A percentile compares a stretch with the other conserved stretches of the same genome.
phyloP scores from a whole-genome alignment of 2,113 vertebrate species.

The Callithrix jacchus region DNA sequence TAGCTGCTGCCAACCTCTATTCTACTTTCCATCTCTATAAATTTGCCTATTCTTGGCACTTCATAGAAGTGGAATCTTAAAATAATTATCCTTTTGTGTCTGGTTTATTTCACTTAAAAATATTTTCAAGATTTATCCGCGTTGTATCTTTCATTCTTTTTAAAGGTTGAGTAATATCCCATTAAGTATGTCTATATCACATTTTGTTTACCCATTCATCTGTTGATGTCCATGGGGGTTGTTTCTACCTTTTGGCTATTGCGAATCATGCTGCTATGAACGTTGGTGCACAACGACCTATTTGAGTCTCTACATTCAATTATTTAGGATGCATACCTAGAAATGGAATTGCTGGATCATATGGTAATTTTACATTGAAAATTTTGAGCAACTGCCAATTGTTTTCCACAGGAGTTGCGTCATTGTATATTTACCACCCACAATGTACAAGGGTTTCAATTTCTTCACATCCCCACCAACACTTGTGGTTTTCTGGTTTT shows the following conservation, averaged over 20 bases:
- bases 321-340: neutral
- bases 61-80: neutral
- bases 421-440: neutral
- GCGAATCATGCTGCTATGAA: neutral
- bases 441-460: neutral
- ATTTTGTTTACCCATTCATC: neutral
- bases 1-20: neutral
- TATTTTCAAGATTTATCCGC: neutral
- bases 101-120: neutral
- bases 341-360: neutral
- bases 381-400: neutral
- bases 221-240: neutral
- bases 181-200: neutral
- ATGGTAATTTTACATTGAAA: neutral
- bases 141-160: neutral
- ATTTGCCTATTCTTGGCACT: neutral
- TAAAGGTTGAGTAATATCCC: neutral
- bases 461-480: neutral
- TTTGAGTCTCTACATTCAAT: neutral
- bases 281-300: too few species aligned
- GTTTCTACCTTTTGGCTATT: neutral
- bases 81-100: neutral
- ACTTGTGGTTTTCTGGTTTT: neutral
- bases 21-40: neutral
- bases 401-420: neutral